phyloP scores from a whole-genome alignment of 2,888 invertebrate species.

The Drosophila prostipennis region DNA sequence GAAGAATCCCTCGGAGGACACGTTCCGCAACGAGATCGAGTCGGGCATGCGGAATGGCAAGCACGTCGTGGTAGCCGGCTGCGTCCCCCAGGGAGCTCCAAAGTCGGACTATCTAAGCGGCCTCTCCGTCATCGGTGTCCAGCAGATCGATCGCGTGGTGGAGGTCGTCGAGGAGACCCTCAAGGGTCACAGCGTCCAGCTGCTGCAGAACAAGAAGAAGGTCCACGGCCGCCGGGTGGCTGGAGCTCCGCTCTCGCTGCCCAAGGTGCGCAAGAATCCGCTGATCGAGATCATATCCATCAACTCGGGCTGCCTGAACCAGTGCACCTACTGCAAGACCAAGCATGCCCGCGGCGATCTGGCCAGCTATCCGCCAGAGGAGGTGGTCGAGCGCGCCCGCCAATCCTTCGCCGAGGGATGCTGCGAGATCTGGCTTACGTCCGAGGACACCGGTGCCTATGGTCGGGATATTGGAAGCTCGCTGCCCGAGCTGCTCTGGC shows the following conservation, averaged over 20 bases:
- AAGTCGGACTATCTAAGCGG: slow-evolving; percentile 87
- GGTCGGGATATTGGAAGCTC: slow-evolving; percentile 96
- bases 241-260: slow-evolving; percentile 93
- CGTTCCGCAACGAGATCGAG: slow-evolving; percentile 94
- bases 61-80: slow-evolving; percentile 97
- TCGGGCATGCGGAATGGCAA: slow-evolving; percentile 90
- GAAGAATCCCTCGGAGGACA: slow-evolving; percentile 98
- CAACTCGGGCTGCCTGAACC: slow-evolving; percentile 98
- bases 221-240: slow-evolving; percentile 91
- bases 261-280: slow-evolving; percentile 98
- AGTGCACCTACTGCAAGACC: slow-evolving; percentile 99
- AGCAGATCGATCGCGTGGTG: slow-evolving; percentile 98
- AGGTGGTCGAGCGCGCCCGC: slow-evolving; percentile 93
- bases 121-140: slow-evolving; percentile 97
- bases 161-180: slow-evolving; percentile 99
- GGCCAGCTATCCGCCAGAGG: slow-evolving; percentile 96
- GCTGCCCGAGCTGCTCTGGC: slow-evolving; percentile 93
- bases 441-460: slow-evolving; percentile 99
- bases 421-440: slow-evolving; percentile 98
- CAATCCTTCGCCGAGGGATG: slow-evolving; percentile 97
- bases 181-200: slow-evolving; percentile 92
- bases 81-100: slow-evolving; percentile 97
- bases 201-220: slow-evolving; percentile 94
- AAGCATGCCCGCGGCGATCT: slow-evolving; percentile 98
- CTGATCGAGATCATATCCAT: slow-evolving; percentile 98